A percentile compares a stretch with the other conserved stretches of the same genome.
phyloP scores from a whole-genome alignment of 2,797 vertebrate species.

The Micromesistius poutassou region DNA sequence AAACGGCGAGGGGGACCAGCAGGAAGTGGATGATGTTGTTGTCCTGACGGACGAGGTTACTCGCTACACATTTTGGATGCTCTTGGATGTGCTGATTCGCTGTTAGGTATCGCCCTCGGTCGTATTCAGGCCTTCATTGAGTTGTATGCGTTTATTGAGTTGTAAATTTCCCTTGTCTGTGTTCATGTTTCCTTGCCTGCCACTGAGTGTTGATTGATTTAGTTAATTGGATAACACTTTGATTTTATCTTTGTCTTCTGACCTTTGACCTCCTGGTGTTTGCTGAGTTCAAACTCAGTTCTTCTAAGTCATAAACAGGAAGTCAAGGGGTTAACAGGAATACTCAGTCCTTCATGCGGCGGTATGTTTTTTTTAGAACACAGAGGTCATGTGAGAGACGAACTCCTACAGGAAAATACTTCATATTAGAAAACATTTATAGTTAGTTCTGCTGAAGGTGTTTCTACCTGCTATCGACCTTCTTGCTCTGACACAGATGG shows the following conservation, averaged over 20 bases:
- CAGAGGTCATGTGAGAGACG: not conserved
- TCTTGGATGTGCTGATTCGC: not conserved
- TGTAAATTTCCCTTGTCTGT: not conserved
- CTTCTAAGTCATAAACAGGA: too few species aligned
- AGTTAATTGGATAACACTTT: not conserved
- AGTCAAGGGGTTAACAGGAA: not conserved
- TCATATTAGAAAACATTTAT: too few species aligned
- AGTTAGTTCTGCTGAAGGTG: not conserved
- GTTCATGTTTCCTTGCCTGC: too few species aligned
- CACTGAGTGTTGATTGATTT: not conserved
- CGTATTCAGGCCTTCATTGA: not conserved
- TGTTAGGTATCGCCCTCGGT: not conserved
- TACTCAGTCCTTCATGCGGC: not conserved
- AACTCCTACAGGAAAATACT: too few species aligned
- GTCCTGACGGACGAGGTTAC: conserved; percentile 54
- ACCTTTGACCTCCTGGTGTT: not conserved
- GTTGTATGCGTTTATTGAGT: not conserved
- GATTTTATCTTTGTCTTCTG: too few species aligned
- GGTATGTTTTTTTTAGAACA: not conserved
- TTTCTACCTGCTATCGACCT: not conserved
- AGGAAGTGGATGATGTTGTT: conserved; percentile 8
- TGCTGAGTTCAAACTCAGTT: too few species aligned
- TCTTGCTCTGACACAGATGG: not conserved
- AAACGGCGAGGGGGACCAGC: conserved; percentile 32
- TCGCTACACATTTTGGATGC: not conserved